These are phyloP conservation scores for Pantherophis alleghaniensis DNA, from an alignment of 2,797 vertebrate species.

Conservation along the genomic window DNA sequence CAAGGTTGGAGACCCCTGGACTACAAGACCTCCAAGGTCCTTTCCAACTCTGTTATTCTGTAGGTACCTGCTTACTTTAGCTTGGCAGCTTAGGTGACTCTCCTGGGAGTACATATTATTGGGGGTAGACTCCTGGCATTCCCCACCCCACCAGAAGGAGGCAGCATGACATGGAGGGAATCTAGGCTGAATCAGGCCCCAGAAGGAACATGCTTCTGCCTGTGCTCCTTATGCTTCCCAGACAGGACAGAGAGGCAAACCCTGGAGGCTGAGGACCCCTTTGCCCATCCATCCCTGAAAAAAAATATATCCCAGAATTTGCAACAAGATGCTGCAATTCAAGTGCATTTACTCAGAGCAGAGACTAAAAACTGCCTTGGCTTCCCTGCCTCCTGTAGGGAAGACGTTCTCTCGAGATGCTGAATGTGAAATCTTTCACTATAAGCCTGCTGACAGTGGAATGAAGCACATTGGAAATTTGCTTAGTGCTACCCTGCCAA, in stretches of 20 bases:
- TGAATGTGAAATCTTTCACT: not conserved
- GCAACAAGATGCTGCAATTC: not conserved
- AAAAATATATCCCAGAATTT: not conserved
- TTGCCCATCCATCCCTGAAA: not conserved
- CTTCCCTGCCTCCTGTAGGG: not conserved
- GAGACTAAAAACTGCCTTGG: not conserved
- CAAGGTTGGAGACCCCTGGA: too few relatives aligned
- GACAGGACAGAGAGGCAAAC: not conserved
- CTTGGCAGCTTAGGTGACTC: not conserved
- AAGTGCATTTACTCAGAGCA: not conserved
- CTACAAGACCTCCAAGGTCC: not conserved
- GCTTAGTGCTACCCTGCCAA: constrained; percentile 18
- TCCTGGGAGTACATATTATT: not conserved
- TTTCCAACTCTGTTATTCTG: not conserved
- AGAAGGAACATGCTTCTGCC: not conserved
- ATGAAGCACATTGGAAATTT: constrained; percentile 7
- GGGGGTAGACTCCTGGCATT: not conserved
- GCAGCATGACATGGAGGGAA: not conserved
- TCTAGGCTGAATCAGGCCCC: not conserved
- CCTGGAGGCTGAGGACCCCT: not conserved
- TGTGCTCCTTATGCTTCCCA: not conserved
- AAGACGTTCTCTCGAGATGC: not conserved
- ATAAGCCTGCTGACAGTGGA: constrained; percentile 15
- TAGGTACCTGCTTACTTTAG: not conserved
- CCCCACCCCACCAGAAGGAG: not conserved